Base-by-base conservation (phyloP, 2,888 invertebrate genomes). In the Calameuta filiformis region DNA sequence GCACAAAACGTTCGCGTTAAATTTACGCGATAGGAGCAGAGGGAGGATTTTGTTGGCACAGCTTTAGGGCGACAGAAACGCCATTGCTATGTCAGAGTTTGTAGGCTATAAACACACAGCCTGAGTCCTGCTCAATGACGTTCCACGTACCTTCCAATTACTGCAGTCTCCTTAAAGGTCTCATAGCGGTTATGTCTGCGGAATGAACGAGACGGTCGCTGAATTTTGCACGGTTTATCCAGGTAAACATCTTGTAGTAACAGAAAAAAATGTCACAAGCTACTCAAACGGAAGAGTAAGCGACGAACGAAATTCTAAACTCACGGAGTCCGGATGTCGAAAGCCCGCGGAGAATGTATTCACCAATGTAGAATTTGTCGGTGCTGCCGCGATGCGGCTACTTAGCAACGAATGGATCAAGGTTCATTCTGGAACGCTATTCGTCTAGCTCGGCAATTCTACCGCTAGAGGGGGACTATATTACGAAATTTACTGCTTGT, bases 241-340 rank as follows among this genome's bases (percentile, higher is more conserved):
- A 92, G 91, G 92, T 92, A 92, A 93, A 92, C 92, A 93, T 92
- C 90, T 92, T 91, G 91, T 88, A 92, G 90, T 89, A 92, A 92
- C 91, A 92, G 91, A 92, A 92, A 92, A 92, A 92, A 92, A 89
- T 89, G 89, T 89, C 90, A 90, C 87, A 89, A 89, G 87, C 89
- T 86, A 87, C 86, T 84, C 85, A 84, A 89, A 89, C 90, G 90
- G 88, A 88, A 88, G 89, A 90, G 87, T 88, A 88, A 85, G 85
- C 87, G 87, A 86, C 85, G 87, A 83, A 82, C 86, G 84, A 88
- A 85, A 81, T 78, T 80, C 87, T 89, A 83, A 77, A 83, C 78
- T 88, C 88, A 86, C 90, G 88, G 89, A 88, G 85, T 81, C 40
- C n/a, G 12, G 30, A 34, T 76, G 79, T 76, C 71, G 76, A 77